These are phyloP conservation scores for Leucophenga varia DNA, from an alignment of 1,140 invertebrate species.

Conservation along the genomic window DNA sequence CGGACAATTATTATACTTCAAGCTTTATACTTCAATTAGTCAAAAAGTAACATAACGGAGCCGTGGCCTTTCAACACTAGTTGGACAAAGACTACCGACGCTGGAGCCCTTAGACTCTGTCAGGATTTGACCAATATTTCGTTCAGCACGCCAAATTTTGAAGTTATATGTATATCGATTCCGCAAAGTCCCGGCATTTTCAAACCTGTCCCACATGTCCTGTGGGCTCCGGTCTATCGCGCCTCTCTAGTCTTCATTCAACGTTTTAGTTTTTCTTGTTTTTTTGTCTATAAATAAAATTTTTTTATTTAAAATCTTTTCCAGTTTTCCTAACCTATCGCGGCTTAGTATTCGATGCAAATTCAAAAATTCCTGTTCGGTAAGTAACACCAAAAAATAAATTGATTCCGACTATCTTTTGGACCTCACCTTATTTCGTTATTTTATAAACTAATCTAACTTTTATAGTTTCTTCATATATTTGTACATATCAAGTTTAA, in stretches of 20 bases:
- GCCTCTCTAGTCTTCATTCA: not conserved
- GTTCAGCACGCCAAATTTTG: no score
- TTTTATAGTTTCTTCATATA: not conserved
- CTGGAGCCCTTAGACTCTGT: no score
- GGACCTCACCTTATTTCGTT: not conserved
- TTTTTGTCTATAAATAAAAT: not conserved
- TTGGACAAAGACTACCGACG: no score
- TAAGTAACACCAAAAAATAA: conserved; percentile 25
- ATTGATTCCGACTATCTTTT: not conserved
- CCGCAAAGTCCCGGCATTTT: no score
- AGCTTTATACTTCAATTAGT: no score
- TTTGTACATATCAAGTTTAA: not conserved
- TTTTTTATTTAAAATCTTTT: not conserved
- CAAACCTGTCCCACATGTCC: no score
- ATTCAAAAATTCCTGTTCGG: conserved; percentile 46
- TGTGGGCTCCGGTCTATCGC: no score
- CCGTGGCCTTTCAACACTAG: no score
- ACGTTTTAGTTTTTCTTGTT: not conserved
- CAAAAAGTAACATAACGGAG: no score
- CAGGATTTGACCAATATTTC: no score
- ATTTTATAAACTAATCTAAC: not conserved
- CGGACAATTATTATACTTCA: no score
- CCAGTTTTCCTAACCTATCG: conserved; percentile 46
- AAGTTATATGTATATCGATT: no score
- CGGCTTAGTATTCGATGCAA: conserved; percentile 46